Evolutionary conservation across 2,888 invertebrate species (phyloP).

Genomic region (Parascotia fuliginaria): DNA sequence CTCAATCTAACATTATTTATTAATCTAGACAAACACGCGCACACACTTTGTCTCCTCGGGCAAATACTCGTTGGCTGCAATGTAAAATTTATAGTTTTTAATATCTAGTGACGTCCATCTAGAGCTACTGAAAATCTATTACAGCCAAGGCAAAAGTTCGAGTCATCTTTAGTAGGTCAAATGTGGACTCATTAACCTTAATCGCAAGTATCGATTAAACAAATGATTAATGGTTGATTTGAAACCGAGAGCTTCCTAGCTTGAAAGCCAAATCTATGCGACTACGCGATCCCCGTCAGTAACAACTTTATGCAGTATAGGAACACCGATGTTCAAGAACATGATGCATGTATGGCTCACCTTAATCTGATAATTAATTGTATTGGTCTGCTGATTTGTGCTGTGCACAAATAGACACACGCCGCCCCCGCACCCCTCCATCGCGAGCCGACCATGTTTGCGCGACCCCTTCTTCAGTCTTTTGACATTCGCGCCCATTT

Average conservation of each 20-base stretch:
- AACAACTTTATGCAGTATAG: constrained; percentile 61
- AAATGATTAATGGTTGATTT: constrained; percentile 27
- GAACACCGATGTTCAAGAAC: constrained; percentile 69
- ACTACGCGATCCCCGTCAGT: constrained; percentile 52
- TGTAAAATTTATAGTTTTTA: constrained; percentile 44
- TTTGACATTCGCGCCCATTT: constrained; percentile 84
- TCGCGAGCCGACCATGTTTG: constrained; percentile 57
- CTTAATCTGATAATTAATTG: constrained; percentile 86
- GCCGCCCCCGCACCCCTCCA: constrained; percentile 63
- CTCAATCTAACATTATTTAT: constrained; percentile 68
- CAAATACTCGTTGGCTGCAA: constrained; percentile 50
- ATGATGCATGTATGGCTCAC: constrained; percentile 76
- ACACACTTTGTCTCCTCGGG: constrained; percentile 51
- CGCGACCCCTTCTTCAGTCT: constrained; percentile 80
- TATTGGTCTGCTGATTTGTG: constrained; percentile 84
- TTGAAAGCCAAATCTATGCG: constrained; percentile 47
- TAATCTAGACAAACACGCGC: constrained; percentile 54
- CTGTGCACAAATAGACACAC: constrained; percentile 79
- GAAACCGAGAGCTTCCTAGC: constrained; percentile 42
- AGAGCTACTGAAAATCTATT: constrained; percentile 23
- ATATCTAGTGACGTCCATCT: constrained; percentile 39
- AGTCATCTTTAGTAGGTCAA: constrained; percentile 23
- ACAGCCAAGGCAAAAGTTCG: constrained; percentile 39
- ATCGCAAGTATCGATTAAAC: constrained; percentile 32
- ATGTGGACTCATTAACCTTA: constrained; percentile 30